These are phyloP conservation scores for Tokudaia muenninki DNA, from an alignment of 2,797 vertebrate genomes.

Conservation along the genomic window DNA sequence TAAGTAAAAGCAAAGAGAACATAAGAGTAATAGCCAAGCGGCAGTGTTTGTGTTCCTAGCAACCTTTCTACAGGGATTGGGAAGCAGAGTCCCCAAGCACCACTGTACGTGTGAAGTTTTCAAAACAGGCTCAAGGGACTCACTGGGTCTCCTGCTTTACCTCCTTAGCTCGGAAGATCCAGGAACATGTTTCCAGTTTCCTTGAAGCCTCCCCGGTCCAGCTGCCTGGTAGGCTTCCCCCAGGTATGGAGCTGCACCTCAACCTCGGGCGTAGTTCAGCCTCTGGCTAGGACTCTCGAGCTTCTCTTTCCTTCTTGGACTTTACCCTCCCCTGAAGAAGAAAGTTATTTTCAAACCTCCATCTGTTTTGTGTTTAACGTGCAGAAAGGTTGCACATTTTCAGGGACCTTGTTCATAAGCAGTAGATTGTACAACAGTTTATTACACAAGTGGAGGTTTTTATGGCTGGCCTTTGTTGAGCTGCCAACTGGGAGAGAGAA, in stretches of 20 bases:
- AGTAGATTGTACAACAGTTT: slow-evolving; percentile 89
- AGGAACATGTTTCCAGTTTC: fast-evolving
- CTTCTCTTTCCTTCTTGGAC: slow-evolving; percentile 28
- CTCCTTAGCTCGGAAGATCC: not conserved
- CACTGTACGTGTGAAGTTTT: not conserved
- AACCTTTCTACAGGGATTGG: not conserved
- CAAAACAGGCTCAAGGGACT: not conserved
- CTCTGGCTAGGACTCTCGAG: not conserved
- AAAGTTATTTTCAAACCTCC: slow-evolving; percentile 87
- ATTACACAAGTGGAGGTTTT: slow-evolving; percentile 89
- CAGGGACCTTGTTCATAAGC: slow-evolving; percentile 87
- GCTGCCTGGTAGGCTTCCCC: not conserved
- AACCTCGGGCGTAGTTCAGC: not conserved
- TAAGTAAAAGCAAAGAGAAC: slow-evolving; percentile 32
- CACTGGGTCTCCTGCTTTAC: not conserved
- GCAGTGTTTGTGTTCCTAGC: not conserved
- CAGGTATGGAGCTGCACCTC: not conserved
- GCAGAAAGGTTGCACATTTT: slow-evolving; percentile 90
- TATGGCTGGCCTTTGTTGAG: slow-evolving; percentile 89
- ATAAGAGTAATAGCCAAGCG: not conserved
- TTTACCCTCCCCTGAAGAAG: slow-evolving; percentile 80
- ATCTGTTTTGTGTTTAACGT: slow-evolving; percentile 90
- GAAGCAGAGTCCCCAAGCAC: not conserved
- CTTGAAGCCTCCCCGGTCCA: not conserved
- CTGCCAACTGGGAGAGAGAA: slow-evolving; percentile 89